phyloP scores from a whole-genome alignment of 2,888 invertebrate species.

The Cinara cedri region DNA sequence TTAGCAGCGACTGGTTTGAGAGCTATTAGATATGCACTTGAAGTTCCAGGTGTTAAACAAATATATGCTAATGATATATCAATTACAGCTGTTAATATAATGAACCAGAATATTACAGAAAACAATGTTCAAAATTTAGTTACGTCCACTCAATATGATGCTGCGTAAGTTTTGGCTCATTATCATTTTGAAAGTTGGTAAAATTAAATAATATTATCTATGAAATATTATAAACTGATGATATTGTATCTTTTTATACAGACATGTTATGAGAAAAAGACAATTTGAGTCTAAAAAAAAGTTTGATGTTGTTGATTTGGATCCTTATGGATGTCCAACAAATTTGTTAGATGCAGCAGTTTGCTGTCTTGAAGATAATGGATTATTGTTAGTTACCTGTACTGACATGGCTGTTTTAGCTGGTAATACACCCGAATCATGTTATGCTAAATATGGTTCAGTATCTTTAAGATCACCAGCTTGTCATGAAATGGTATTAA shows the following conservation, averaged over 20 bases:
- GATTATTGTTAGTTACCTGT: slow-evolving; percentile 90
- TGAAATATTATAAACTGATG: too few relatives aligned
- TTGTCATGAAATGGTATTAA: slow-evolving; percentile 90
- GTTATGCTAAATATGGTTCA: slow-evolving; percentile 90
- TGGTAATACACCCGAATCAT: slow-evolving; percentile 94
- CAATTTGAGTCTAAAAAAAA: slow-evolving; percentile 61
- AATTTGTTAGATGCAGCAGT: slow-evolving; percentile 90
- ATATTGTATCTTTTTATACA: slow-evolving; percentile 6
- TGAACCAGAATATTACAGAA: slow-evolving; percentile 77
- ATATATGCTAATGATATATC: slow-evolving; percentile 94
- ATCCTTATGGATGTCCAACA: slow-evolving; percentile 96
- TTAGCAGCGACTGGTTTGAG: slow-evolving; percentile 94
- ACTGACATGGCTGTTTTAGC: slow-evolving; percentile 97
- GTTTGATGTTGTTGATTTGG: slow-evolving; percentile 91
- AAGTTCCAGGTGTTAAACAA: slow-evolving; percentile 79
- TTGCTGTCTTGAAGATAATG: slow-evolving; percentile 79
- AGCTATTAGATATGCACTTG: slow-evolving; percentile 95
- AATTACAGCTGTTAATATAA: slow-evolving; percentile 81
- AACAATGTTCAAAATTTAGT: slow-evolving; percentile 80
- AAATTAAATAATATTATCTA: not conserved
- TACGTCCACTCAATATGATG: slow-evolving; percentile 81
- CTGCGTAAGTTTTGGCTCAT: slow-evolving; percentile 70
- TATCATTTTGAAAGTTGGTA: not conserved
- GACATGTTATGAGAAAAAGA: slow-evolving; percentile 52
- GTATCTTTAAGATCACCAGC: slow-evolving; percentile 82